phyloP scores from a whole-genome alignment of 92 coral and sea anemone species.

The Meandrina meandrites region DNA sequence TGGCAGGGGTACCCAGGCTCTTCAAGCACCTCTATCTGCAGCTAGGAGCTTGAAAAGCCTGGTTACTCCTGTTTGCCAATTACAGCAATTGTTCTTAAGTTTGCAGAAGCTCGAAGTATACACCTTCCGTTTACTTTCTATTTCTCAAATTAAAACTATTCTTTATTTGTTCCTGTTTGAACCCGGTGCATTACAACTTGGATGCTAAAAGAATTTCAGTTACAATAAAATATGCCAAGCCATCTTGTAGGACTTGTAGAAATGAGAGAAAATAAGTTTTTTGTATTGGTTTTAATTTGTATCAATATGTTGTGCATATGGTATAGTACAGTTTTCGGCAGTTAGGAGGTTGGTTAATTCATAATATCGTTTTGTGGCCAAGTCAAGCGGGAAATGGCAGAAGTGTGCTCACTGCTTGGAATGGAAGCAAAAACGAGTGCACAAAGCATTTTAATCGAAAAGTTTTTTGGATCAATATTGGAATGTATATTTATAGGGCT shows the following conservation, averaged over 20 bases:
- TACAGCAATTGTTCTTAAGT: not conserved
- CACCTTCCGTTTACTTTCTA: not conserved
- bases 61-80: not conserved
- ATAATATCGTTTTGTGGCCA: not conserved
- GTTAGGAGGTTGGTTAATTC: not conserved
- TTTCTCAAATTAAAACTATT: not conserved
- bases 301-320: too few relatives aligned
- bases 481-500: constrained; percentile 36
- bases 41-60: not conserved
- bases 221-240: not conserved
- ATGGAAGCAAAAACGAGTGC: not conserved
- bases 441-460: not conserved
- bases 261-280: not conserved
- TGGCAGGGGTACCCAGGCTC: not conserved
- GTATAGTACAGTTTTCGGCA: not conserved
- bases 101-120: not conserved
- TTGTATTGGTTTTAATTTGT: not conserved
- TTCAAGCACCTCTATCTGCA: not conserved
- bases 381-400: not conserved
- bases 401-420: not conserved
- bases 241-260: not conserved
- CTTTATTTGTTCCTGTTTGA: not conserved
- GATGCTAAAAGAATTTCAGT: not conserved
- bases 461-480: constrained; percentile 3
- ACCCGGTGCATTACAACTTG: not conserved